phyloP scores from a whole-genome alignment of 2,888 invertebrate genomes.

The Cetonia aurata region DNA sequence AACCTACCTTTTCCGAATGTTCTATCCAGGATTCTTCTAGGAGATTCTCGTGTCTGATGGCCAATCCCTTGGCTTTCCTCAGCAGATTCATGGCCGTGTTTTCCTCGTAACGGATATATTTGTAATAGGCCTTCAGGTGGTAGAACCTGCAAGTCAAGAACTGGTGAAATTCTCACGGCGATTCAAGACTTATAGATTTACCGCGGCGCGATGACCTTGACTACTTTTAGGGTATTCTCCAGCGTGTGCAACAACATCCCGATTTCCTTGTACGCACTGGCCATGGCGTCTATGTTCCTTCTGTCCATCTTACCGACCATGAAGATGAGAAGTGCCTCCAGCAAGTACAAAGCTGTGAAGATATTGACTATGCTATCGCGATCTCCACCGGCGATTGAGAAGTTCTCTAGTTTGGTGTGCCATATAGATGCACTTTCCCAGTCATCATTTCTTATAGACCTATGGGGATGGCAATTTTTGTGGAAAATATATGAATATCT shows the following conservation, averaged over 20 bases:
- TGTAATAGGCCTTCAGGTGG: slow-evolving; percentile 70
- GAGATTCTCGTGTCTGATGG: slow-evolving; percentile 64
- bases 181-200: slow-evolving; percentile 48
- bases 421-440: slow-evolving; percentile 72
- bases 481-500: too few species aligned
- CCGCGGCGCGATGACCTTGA: slow-evolving; percentile 64
- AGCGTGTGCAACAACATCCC: slow-evolving; percentile 57
- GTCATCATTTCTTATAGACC: slow-evolving; percentile 70
- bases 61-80: slow-evolving; percentile 63
- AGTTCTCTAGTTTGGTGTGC: slow-evolving; percentile 67
- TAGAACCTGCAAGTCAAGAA: slow-evolving; percentile 65
- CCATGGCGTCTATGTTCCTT: slow-evolving; percentile 56
- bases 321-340: slow-evolving; percentile 71
- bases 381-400: slow-evolving; percentile 56
- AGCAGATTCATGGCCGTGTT: slow-evolving; percentile 64
- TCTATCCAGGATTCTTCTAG: slow-evolving; percentile 68
- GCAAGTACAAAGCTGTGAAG: slow-evolving; percentile 68
- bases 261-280: slow-evolving; percentile 58
- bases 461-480: slow-evolving; percentile 53
- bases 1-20: slow-evolving; percentile 69
- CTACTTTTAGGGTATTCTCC: slow-evolving; percentile 55
- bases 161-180: neutral
- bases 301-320: slow-evolving; percentile 65
- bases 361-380: slow-evolving; percentile 62
- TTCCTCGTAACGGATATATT: slow-evolving; percentile 67